Percentiles rank a stretch among this genome's conserved stretches.
These are phyloP conservation scores for Upupa epops DNA, from an alignment of 2,113 vertebrate genomes.

Conservation along the genomic window DNA sequence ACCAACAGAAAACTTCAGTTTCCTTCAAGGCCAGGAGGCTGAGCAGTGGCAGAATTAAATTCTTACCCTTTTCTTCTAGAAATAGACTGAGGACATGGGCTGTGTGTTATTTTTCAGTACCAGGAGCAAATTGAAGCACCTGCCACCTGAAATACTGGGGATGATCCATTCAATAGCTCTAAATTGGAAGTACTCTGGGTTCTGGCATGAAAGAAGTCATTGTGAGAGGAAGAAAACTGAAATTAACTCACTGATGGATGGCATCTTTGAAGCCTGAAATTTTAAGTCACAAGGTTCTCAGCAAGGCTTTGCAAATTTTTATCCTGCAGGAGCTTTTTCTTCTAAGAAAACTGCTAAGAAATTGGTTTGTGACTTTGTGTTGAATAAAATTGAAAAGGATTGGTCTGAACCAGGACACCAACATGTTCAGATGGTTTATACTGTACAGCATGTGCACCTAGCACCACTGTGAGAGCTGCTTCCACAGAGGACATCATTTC, in stretches of 20 bases:
- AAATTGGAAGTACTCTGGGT: neutral
- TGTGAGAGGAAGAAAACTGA: slow-evolving; percentile 23
- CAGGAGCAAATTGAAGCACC: neutral
- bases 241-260: slow-evolving; percentile 37
- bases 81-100: neutral
- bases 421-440: neutral
- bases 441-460: neutral
- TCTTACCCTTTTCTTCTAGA: neutral
- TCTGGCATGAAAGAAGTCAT: neutral
- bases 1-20: neutral
- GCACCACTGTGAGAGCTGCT: neutral
- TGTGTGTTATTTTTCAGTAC: neutral
- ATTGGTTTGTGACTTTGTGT: neutral
- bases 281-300: slow-evolving; percentile 5
- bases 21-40: neutral
- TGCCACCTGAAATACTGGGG: neutral
- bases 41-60: neutral
- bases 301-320: neutral
- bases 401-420: neutral
- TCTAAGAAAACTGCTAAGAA: slow-evolving; percentile 34
- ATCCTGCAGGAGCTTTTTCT: neutral
- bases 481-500: neutral
- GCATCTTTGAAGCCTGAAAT: slow-evolving; percentile 24
- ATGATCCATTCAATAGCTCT: neutral
- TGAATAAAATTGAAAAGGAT: neutral